Conservation (phyloP, 2,888 invertebrate species). For the Lacanobia oleracea region DNA sequence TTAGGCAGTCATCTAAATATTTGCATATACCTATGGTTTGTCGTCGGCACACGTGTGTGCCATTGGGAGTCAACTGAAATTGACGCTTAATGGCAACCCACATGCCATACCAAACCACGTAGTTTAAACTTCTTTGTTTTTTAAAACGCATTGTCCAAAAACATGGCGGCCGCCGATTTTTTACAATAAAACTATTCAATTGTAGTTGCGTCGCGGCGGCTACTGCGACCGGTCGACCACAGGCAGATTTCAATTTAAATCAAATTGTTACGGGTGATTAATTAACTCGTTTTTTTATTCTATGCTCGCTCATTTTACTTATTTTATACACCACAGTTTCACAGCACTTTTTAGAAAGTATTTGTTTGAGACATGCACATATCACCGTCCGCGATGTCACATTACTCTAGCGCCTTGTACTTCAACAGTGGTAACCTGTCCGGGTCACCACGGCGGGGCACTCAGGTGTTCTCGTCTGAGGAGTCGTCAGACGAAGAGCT, state of each 20-base stretch:
- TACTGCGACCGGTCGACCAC: no score
- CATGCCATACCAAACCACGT: no score
- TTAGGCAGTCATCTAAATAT: slow-evolving; percentile 42
- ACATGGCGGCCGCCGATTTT: no score
- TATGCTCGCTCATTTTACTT: slow-evolving; percentile 44
- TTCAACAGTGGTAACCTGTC: slow-evolving; percentile 89
- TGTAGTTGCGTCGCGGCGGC: no score
- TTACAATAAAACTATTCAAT: no score
- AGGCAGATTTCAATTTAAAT: slow-evolving; percentile 37
- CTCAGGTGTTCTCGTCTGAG: slow-evolving; percentile 89
- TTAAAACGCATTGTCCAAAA: no score
- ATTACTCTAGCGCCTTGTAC: slow-evolving; percentile 85
- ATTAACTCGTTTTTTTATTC: slow-evolving; percentile 34
- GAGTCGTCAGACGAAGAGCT: slow-evolving; percentile 91
- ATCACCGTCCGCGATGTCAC: slow-evolving; percentile 33
- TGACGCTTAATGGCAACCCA: no score
- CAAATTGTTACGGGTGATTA: slow-evolving; percentile 33
- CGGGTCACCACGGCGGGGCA: slow-evolving; percentile 87
- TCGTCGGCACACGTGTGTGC: no score
- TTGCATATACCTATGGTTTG: slow-evolving; percentile 36
- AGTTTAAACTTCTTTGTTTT: no score
- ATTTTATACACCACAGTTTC: slow-evolving; percentile 74
- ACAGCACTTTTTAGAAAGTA: slow-evolving; percentile 77
- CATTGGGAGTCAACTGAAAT: no score
- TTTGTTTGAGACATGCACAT: slow-evolving; percentile 39